These are phyloP conservation scores for Upupa epops DNA, from an alignment of 2,113 vertebrate species.

Conservation along the genomic window DNA sequence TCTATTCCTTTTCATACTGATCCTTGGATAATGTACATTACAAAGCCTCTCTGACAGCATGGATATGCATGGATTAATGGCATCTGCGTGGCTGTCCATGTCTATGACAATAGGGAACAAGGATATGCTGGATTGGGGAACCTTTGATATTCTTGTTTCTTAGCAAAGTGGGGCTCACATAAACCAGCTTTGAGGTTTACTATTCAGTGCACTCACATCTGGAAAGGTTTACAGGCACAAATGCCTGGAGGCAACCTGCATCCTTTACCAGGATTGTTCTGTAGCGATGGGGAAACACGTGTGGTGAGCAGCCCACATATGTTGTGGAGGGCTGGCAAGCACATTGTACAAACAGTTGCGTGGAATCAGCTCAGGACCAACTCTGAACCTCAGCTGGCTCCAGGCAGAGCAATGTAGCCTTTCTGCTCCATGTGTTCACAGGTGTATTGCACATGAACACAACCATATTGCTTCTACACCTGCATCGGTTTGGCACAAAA, in stretches of 20 bases:
- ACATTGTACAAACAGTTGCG: not conserved
- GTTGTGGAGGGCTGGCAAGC: not conserved
- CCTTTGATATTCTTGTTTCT: not conserved
- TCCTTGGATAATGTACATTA: not conserved
- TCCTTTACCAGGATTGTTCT: not conserved
- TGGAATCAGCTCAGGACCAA: not conserved
- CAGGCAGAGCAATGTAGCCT: fast-evolving
- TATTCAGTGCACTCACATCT: not conserved
- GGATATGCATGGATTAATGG: not conserved
- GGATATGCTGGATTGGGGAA: not conserved
- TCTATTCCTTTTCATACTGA: not conserved
- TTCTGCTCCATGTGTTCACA: fast-evolving
- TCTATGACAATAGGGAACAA: not conserved
- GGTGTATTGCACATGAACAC: fast-evolving
- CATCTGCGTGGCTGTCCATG: not conserved
- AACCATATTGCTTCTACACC: not conserved
- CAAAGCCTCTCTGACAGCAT: not conserved
- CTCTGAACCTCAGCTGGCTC: not conserved
- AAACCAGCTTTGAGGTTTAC: not conserved
- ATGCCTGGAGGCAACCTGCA: not conserved
- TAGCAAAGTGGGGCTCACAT: not conserved
- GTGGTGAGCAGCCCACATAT: not conserved
- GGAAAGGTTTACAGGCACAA: not conserved
- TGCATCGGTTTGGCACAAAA: not conserved
- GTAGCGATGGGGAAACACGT: not conserved